Conservation (phyloP, 1,140 invertebrate genomes). For the Andrena cerasifolii region DNA sequence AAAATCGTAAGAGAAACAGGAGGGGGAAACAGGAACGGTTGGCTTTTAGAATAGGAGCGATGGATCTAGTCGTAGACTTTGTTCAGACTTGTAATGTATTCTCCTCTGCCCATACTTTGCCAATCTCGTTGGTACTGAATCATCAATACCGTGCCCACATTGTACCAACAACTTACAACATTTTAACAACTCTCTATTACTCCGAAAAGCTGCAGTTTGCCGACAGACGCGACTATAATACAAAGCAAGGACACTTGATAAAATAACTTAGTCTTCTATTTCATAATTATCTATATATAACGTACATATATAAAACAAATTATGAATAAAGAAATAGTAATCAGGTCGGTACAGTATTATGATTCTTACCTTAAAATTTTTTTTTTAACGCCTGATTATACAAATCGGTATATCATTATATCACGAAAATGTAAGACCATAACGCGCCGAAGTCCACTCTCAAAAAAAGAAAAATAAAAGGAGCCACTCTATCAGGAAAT, state of each 20-base stretch:
- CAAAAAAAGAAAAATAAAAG: constrained; percentile 35
- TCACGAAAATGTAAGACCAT: constrained; percentile 56
- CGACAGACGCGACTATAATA: constrained; percentile 81
- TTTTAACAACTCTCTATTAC: constrained; percentile 74
- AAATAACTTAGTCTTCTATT: constrained; percentile 83
- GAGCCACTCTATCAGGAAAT: constrained; percentile 50
- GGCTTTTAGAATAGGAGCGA: constrained; percentile 70
- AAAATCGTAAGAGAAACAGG: constrained; percentile 50
- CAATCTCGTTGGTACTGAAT: constrained; percentile 74
- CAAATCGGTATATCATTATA: constrained; percentile 47
- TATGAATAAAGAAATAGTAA: constrained; percentile 80
- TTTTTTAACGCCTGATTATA: constrained; percentile 61
- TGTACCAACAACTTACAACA: constrained; percentile 77
- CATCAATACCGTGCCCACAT: constrained; percentile 72
- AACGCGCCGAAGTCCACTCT: constrained; percentile 47
- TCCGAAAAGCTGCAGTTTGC: constrained; percentile 78
- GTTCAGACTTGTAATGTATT: constrained; percentile 80
- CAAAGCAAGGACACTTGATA: constrained; percentile 83
- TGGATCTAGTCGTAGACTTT: constrained; percentile 76
- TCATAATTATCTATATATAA: constrained; percentile 82
- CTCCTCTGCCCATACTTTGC: constrained; percentile 77
- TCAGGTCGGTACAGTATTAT: constrained; percentile 76
- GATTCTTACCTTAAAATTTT: constrained; percentile 72
- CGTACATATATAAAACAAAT: constrained; percentile 81
- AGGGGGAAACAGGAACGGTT: constrained; percentile 58